These are phyloP conservation scores for Pithys albifrons DNA, from an alignment of 2,113 vertebrate species.

Conservation along the genomic window DNA sequence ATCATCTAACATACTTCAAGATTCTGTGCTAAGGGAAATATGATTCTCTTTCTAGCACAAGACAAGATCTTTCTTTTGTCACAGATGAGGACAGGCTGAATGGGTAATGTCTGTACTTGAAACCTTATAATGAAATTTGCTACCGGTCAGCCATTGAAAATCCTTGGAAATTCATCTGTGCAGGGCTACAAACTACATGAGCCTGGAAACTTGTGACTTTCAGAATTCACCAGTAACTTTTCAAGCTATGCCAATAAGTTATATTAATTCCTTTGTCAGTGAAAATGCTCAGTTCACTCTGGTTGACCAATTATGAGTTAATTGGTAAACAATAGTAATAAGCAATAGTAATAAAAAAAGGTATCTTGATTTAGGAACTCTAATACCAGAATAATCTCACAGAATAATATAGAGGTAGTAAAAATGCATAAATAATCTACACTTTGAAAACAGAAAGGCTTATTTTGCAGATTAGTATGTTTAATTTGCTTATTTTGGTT, in stretches of 20 bases:
- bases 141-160: not conserved
- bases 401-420: not conserved
- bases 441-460: not conserved
- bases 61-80: constrained; percentile 53
- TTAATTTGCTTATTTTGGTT: not conserved
- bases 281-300: not conserved
- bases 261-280: not conserved
- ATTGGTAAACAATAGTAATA: not conserved
- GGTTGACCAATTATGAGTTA: not conserved
- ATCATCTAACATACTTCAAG: constrained; percentile 57
- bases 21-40: constrained; percentile 65
- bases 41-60: constrained; percentile 36
- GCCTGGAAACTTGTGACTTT: not conserved
- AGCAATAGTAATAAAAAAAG: not conserved
- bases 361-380: not conserved
- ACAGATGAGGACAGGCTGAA: constrained; percentile 5
- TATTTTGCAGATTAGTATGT: not conserved
- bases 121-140: not conserved
- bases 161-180: not conserved
- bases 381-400: not conserved
- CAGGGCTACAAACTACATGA: not conserved
- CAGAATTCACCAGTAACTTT: not conserved
- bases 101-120: not conserved
- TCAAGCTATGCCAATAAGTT: not conserved
- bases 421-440: not conserved